A percentile compares a stretch with the other conserved stretches of the same genome.
Evolutionary conservation across 1,140 invertebrate genomes (phyloP).

Genomic region (Heliconius hewitsoni): DNA sequence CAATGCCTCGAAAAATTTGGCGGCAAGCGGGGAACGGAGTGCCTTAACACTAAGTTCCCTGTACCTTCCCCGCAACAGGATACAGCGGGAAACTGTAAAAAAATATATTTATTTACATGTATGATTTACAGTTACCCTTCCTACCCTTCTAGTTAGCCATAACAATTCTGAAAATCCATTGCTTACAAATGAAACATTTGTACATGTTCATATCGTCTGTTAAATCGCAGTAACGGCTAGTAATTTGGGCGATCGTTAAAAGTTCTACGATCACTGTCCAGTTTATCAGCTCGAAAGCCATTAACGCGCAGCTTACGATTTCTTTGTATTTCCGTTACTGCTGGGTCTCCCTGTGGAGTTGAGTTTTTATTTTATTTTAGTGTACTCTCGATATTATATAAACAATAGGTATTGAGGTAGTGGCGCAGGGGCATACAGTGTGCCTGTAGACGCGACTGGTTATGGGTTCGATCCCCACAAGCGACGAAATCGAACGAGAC

Average conservation of each 20-base stretch:
- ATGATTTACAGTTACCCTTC: too few species aligned
- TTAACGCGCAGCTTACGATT: conserved; percentile 44
- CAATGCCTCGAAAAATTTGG: too few species aligned
- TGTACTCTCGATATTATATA: background rate
- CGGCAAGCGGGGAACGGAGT: too few species aligned
- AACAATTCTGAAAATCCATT: background rate
- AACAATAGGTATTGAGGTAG: too few species aligned
- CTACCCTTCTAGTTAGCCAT: background rate
- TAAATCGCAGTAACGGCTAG: conserved; percentile 9
- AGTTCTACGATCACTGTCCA: conserved; percentile 31
- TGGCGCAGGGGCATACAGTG: too few species aligned
- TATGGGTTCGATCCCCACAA: too few species aligned
- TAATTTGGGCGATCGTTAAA: conserved; percentile 33
- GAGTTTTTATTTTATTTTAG: background rate
- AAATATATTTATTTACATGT: too few species aligned
- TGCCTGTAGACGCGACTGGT: too few species aligned
- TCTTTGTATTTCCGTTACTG: conserved; percentile 35
- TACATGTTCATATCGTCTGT: conserved; percentile 14
- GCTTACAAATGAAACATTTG: background rate
- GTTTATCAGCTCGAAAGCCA: conserved; percentile 32
- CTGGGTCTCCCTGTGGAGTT: background rate
- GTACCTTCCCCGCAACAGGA: too few species aligned
- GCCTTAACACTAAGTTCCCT: too few species aligned
- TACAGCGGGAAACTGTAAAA: too few species aligned
- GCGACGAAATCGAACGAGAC: too few species aligned